Percentiles rank a stretch among this genome's conserved stretches.
Evolutionary conservation across 2,797 vertebrate genomes (phyloP).

Genomic region (Thaleichthys pacificus): DNA sequence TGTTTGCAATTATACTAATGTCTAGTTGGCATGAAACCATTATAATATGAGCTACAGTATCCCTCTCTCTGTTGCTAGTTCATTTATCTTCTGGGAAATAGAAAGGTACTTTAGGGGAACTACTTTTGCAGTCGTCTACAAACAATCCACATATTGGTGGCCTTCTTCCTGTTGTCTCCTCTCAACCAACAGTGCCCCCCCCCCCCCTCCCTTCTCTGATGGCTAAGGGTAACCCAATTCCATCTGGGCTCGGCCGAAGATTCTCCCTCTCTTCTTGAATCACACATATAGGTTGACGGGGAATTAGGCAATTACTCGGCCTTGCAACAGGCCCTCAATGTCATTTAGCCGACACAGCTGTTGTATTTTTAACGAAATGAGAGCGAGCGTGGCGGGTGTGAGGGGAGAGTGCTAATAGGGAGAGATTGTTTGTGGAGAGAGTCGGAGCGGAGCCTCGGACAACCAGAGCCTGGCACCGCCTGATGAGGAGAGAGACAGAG

Average conservation of each 20-base stretch:
- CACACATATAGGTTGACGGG: conserved; percentile 47
- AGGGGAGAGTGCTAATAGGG: background rate
- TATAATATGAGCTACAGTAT: no score
- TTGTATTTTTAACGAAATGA: background rate
- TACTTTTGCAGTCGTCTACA: background rate
- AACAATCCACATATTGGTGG: no score
- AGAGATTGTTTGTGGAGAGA: background rate
- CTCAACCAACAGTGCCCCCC: background rate
- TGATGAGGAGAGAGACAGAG: background rate
- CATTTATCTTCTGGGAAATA: background rate
- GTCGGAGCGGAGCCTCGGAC: background rate
- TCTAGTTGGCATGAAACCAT: background rate
- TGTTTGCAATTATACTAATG: background rate
- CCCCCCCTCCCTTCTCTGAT: background rate
- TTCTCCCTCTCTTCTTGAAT: conserved; percentile 43
- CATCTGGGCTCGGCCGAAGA: background rate
- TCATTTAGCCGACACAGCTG: conserved; percentile 1
- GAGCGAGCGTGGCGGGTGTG: background rate
- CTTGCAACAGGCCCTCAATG: conserved; percentile 14
- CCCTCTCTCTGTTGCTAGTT: background rate
- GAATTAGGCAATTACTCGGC: conserved; percentile 50
- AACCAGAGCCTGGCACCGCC: background rate
- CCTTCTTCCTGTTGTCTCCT: background rate
- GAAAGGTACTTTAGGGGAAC: background rate
- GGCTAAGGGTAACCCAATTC: conserved; percentile 12